These are phyloP conservation scores for Anodontia alba DNA, from an alignment of 2,888 invertebrate species.

Conservation along the genomic window DNA sequence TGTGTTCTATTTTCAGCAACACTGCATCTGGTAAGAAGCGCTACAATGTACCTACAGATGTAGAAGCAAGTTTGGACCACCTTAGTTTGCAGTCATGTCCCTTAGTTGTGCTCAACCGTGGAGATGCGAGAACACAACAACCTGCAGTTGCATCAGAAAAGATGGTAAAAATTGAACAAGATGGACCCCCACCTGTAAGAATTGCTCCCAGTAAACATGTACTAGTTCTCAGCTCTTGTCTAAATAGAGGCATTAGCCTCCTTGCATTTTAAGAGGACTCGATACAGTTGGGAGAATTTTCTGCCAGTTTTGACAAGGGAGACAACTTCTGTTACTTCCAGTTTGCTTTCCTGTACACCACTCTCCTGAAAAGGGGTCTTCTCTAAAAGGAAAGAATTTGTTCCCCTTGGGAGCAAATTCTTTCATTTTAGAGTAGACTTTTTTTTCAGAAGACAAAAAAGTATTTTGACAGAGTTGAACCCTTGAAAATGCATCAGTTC, in stretches of 20 bases:
- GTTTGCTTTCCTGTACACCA: no score
- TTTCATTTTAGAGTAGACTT: no score
- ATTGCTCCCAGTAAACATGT: background rate
- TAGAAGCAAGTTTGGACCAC: constrained; percentile 71
- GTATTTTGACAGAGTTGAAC: no score
- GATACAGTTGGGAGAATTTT: no score
- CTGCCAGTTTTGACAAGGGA: no score
- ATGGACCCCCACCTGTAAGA: background rate
- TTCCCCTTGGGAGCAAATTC: no score
- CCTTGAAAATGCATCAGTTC: no score
- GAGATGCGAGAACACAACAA: constrained; percentile 13
- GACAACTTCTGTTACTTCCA: no score
- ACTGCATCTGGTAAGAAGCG: constrained; percentile 65
- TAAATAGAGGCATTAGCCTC: background rate
- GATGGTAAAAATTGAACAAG: background rate
- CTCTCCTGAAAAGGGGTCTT: no score
- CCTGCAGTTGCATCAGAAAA: background rate
- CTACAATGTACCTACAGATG: constrained; percentile 75
- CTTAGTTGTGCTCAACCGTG: constrained; percentile 54
- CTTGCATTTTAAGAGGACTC: no score
- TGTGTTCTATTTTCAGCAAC: constrained; percentile 20
- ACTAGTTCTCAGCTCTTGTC: background rate
- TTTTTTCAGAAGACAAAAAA: no score
- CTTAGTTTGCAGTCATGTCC: constrained; percentile 66
- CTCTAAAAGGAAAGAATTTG: no score